phyloP scores from a whole-genome alignment of 2,797 vertebrate species.

The Falco concolor region DNA sequence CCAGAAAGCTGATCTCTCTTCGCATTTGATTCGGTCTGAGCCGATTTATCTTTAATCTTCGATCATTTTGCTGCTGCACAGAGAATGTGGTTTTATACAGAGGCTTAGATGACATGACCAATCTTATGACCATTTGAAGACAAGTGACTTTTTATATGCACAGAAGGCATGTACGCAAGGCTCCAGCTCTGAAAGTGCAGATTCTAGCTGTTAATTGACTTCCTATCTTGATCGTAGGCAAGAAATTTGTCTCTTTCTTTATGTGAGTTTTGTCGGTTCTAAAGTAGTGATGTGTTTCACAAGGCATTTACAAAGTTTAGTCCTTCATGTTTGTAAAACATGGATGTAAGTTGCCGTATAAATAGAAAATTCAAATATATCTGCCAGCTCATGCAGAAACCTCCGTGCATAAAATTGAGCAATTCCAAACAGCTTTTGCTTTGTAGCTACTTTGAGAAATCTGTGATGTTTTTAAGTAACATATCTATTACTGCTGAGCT shows the following conservation, averaged over 20 bases:
- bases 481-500: background rate
- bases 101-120: background rate
- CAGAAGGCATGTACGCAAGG: background rate
- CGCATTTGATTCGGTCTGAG: background rate
- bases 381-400: slow-evolving; percentile 45
- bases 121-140: background rate
- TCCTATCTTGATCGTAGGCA: background rate
- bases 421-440: slow-evolving; percentile 53
- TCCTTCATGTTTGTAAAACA: slow-evolving; percentile 49
- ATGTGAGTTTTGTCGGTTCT: background rate
- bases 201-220: background rate
- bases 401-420: slow-evolving; percentile 27
- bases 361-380: slow-evolving; percentile 56
- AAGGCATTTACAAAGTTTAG: slow-evolving; percentile 26
- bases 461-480: slow-evolving; percentile 21
- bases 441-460: slow-evolving; percentile 37
- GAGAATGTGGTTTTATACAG: background rate
- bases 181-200: background rate
- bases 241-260: background rate
- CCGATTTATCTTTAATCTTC: background rate
- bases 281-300: background rate
- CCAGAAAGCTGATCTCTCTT: background rate
- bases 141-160: background rate
- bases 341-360: slow-evolving; percentile 39
- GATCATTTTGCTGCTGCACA: background rate